These are phyloP conservation scores for Phalacrocorax brasilianus DNA, from an alignment of 2,113 vertebrate species.

Conservation along the genomic window DNA sequence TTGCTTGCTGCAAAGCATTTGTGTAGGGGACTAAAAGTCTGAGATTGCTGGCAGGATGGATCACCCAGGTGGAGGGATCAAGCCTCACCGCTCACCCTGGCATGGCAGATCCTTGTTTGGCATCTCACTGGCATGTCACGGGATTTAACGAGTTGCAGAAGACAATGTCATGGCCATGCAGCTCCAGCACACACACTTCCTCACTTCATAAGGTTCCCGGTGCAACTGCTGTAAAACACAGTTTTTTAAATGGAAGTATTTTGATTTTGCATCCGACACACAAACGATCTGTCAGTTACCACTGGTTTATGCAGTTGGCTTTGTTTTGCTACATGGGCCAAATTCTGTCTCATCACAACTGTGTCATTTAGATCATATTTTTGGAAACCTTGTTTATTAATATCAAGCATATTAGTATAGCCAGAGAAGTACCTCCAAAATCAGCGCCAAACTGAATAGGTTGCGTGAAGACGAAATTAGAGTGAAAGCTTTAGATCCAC, in stretches of 20 bases:
- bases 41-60: background rate
- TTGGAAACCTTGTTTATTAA: background rate
- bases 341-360: background rate
- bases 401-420: background rate
- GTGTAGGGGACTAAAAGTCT: background rate
- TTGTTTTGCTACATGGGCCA: background rate
- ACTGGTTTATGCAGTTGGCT: background rate
- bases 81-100: fast-evolving
- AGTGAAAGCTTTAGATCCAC: background rate
- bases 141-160: background rate
- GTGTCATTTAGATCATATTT: background rate
- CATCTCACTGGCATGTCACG: background rate
- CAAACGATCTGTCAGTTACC: fast-evolving
- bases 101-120: background rate
- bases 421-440: background rate
- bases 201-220: background rate
- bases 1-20: background rate
- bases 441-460: background rate
- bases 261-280: background rate
- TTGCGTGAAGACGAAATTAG: background rate
- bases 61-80: background rate
- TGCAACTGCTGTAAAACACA: background rate
- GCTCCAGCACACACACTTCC: background rate
- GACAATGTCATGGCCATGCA: background rate
- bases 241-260: background rate